Percentiles rank a stretch among this genome's conserved stretches.
Evolutionary conservation across 2,113 vertebrate species (phyloP).

Genomic region (Cnemophilus loriae): DNA sequence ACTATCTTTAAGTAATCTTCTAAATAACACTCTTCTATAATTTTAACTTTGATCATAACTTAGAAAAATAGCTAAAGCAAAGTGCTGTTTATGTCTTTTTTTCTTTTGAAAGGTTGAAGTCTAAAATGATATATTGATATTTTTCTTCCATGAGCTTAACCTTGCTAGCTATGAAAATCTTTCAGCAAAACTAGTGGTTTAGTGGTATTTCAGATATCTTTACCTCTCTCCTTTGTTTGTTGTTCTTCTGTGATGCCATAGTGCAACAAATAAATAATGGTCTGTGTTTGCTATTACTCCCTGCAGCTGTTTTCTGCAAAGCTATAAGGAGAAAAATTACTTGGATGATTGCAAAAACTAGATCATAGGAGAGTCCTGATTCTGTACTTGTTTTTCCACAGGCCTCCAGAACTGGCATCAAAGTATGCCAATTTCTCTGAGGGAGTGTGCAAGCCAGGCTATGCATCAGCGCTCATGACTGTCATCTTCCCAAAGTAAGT

Average conservation of each 20-base stretch:
- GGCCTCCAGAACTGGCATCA: constrained; percentile 83
- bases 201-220: not conserved
- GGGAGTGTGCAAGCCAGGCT: constrained; percentile 89
- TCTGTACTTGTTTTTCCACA: constrained; percentile 57
- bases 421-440: constrained; percentile 93
- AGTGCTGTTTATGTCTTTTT: not conserved
- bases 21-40: not conserved
- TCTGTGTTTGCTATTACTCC: not conserved
- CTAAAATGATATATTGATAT: not conserved
- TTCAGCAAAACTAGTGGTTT: not conserved
- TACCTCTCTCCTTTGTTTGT: not conserved
- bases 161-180: not conserved
- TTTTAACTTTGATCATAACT: not conserved
- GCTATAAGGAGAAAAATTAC: not conserved
- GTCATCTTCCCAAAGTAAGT: constrained; percentile 96
- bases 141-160: not conserved
- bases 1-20: not conserved
- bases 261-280: not conserved
- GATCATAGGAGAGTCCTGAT: constrained; percentile 21
- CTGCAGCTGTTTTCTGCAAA: not conserved
- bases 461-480: constrained; percentile 90
- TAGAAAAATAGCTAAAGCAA: not conserved
- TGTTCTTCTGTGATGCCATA: not conserved
- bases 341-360: not conserved
- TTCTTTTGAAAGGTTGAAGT: not conserved